Evolutionary conservation across 1,140 invertebrate genomes (phyloP).

Genomic region (Trachymyrmex septentrionalis): DNA sequence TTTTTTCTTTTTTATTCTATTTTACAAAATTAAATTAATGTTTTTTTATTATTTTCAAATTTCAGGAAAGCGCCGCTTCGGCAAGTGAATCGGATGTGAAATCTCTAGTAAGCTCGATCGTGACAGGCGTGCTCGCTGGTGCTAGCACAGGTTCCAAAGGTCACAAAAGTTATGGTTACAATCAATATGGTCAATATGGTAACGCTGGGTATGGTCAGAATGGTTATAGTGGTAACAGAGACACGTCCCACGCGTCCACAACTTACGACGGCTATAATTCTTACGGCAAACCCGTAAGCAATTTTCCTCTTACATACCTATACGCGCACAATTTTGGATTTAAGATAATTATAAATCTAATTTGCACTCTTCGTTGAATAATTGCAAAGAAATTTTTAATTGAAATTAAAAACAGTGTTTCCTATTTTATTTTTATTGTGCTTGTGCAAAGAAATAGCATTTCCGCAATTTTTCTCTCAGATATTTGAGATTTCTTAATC

Average conservation of each 20-base stretch:
- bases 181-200: neutral
- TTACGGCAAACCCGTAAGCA: slow-evolving; percentile 64
- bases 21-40: neutral
- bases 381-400: neutral
- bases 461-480: neutral
- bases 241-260: slow-evolving; percentile 56
- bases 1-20: neutral
- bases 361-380: neutral
- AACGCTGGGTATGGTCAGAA: neutral
- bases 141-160: slow-evolving; percentile 82
- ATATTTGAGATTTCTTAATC: neutral
- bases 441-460: neutral
- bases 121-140: slow-evolving; percentile 81
- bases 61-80: slow-evolving; percentile 58
- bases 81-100: slow-evolving; percentile 78
- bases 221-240: neutral
- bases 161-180: neutral
- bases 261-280: slow-evolving; percentile 50
- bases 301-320: neutral
- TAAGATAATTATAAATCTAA: neutral
- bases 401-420: neutral
- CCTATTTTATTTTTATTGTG: neutral
- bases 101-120: slow-evolving; percentile 78
- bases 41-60: neutral
- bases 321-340: neutral